These are phyloP conservation scores for Nibea albiflora DNA, from an alignment of 2,113 vertebrate genomes.

Conservation along the genomic window DNA sequence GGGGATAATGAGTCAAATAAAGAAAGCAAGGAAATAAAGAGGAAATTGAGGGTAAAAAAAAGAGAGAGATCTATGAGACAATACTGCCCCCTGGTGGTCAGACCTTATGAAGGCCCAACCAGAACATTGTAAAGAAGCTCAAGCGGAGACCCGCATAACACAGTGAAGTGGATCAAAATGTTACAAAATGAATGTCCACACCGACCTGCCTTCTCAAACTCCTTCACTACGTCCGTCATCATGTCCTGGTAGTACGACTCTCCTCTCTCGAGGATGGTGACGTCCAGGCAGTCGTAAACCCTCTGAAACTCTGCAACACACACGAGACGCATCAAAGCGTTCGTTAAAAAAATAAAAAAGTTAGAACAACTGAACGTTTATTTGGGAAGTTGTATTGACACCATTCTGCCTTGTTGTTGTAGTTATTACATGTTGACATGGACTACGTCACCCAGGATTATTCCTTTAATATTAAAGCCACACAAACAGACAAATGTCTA, in stretches of 20 bases:
- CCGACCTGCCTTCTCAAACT: conserved; percentile 82
- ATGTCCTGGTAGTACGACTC: conserved; percentile 94
- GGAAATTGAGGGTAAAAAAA: neutral
- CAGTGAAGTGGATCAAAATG: neutral
- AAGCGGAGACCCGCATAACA: too few species aligned
- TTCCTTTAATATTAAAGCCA: neutral
- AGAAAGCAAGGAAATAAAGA: neutral
- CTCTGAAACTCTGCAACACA: conserved; percentile 91
- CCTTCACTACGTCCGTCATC: conserved; percentile 91
- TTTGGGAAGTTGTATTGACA: too few species aligned
- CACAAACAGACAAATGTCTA: conserved; percentile 44
- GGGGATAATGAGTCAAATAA: neutral
- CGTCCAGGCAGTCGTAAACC: conserved; percentile 91
- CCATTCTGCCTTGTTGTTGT: too few species aligned
- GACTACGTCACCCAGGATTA: neutral
- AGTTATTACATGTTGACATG: too few species aligned
- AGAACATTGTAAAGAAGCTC: neutral
- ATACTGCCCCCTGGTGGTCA: conserved; percentile 71
- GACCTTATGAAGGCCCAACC: rapidly evolving
- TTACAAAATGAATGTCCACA: neutral
- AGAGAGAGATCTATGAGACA: neutral
- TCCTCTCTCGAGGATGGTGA: conserved; percentile 90
- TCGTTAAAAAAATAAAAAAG: neutral
- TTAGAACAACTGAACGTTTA: neutral
- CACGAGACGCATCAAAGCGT: neutral